These are phyloP conservation scores for Onthophagus taurus DNA, from an alignment of 1,140 invertebrate species.

Conservation along the genomic window DNA sequence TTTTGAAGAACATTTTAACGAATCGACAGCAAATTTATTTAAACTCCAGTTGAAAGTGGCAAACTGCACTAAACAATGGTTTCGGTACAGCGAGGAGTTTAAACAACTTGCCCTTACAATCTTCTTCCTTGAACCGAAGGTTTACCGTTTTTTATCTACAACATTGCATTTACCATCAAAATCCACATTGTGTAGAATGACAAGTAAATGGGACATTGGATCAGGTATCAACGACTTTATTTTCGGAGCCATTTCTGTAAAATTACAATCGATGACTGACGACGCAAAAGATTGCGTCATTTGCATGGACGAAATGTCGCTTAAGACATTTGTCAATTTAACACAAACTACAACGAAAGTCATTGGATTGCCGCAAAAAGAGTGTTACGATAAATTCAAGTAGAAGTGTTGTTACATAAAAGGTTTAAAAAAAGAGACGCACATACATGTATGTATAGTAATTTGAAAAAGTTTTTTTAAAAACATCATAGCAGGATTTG, in stretches of 20 bases:
- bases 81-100: conserved; percentile 6
- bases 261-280: conserved; percentile 7
- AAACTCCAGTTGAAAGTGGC: conserved; percentile 6
- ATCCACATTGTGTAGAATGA: conserved; percentile 7
- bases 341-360: too few relatives aligned
- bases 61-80: conserved; percentile 1
- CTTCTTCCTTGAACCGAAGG: conserved; percentile 7
- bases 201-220: conserved; percentile 9
- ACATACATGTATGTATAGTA: too few relatives aligned
- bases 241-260: conserved; percentile 1
- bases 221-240: conserved; percentile 7
- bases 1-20: conserved; percentile 9
- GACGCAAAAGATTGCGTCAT: conserved; percentile 9
- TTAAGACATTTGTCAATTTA: too few relatives aligned
- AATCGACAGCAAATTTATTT: conserved; percentile 7
- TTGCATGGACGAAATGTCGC: conserved; percentile 9
- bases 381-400: too few relatives aligned
- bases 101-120: conserved; percentile 10
- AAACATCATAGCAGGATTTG: too few relatives aligned
- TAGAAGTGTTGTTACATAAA: too few relatives aligned
- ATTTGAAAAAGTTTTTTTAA: too few relatives aligned
- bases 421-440: too few relatives aligned
- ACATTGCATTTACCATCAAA: conserved; percentile 11
- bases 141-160: conserved; percentile 4
- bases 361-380: too few relatives aligned